Conservation (phyloP, 2,888 invertebrate genomes). For the Drosophila mimica region DNA sequence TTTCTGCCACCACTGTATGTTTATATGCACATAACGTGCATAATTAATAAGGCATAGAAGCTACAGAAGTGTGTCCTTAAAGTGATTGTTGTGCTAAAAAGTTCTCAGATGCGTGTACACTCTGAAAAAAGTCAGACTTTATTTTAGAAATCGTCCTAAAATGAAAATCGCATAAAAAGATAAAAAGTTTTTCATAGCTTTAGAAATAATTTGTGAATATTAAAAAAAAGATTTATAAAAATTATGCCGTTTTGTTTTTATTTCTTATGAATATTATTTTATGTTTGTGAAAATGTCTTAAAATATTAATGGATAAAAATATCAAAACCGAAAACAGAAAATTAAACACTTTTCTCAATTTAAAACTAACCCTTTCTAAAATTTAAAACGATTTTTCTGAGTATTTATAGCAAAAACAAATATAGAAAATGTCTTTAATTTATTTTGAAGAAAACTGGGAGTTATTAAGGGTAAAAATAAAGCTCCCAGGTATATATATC, state of each 20-base stretch:
- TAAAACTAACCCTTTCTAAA: neutral
- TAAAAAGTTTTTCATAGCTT: neutral
- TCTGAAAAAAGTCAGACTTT: neutral
- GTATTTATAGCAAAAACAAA: neutral
- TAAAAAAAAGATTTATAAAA: neutral
- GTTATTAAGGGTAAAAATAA: constrained; percentile 65
- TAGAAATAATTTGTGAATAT: neutral
- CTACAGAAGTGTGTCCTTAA: neutral
- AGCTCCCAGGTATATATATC: constrained; percentile 27
- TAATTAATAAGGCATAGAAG: neutral
- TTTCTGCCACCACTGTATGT: neutral
- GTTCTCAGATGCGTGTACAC: neutral
- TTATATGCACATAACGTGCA: neutral
- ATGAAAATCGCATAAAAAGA: neutral
- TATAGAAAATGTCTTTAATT: constrained; percentile 31
- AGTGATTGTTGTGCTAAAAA: neutral
- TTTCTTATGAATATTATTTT: too few relatives aligned
- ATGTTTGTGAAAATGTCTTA: neutral
- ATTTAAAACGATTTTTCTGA: neutral
- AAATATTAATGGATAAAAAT: neutral
- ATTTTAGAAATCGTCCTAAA: neutral
- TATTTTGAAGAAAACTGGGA: constrained; percentile 53
- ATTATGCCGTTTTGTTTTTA: neutral
- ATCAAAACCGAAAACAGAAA: neutral
- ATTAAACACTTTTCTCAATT: neutral